Evolutionary conservation across 2,113 vertebrate species (phyloP), one percentile per base, ranked within the genome.

Genomic region (Petaurus breviceps): DNA sequence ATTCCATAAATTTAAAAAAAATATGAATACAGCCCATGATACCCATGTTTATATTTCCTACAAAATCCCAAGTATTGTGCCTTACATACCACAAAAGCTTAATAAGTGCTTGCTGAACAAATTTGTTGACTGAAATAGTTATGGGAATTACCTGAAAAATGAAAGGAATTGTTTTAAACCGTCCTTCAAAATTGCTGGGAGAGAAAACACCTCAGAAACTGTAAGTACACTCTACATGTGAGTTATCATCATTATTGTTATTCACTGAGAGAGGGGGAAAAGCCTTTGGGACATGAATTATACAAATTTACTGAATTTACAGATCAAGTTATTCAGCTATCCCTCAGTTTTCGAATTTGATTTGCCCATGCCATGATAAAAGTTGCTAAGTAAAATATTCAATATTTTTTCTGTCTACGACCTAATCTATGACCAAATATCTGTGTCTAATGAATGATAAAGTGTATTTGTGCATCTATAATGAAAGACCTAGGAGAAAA

Each of bases 401-500:
- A 55, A 95, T 93, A 68, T 46, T 50, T 50, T 92, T 54, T 97
- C 55, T 89, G 3, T 96, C 43, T 51, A 43, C 8, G 8, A 92
- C 90, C 28, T 51, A 54, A 54, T 14, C 61, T 77, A n/a, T 43
- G 16, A 43, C 68, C 16, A 23, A 84, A 84, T 84, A 84, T 84
- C n/a, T 43, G n/a, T 37, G 61, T 84, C 68, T 84, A 84, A 84
- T 43, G n/a, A 84, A 95, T 89, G 84, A 91, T 55, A 89, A 49
- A 51, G 51, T 89, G 37, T 90, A 95, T 96, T 94, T 92, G 55
- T 51, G 92, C 94, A 91, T 89, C 96, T 90, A 92, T 51, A 93
- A 54, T 93, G 54, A 96, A 94, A 92, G 95, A 68, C 55, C 91
- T 24, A 90, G 16, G 94, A 93, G 95, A 92, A 84, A 97, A 97